Conservation (phyloP, 2,113 vertebrate species). For the Poeciliopsis prolifica region DNA sequence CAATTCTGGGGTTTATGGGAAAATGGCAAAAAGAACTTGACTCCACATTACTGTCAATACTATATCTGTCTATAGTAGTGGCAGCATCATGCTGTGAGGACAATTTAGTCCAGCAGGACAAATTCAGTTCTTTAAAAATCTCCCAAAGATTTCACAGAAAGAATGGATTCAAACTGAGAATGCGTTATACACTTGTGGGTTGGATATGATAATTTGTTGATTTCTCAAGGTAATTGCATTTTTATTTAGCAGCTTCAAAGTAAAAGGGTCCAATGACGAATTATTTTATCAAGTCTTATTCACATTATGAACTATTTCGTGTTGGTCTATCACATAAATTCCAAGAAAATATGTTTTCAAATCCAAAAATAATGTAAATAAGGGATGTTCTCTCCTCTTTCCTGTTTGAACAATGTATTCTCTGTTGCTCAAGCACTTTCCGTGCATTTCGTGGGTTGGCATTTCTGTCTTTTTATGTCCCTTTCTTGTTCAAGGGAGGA, state of each 20-base stretch:
- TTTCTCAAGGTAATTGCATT: neutral
- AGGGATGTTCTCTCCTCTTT: too few relatives aligned
- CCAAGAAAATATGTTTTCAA: neutral
- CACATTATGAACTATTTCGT: neutral
- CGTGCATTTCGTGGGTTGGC: slow-evolving; percentile 36
- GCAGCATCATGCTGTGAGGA: neutral
- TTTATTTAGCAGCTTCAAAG: neutral
- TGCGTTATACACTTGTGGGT: too few relatives aligned
- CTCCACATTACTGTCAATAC: neutral
- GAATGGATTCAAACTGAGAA: too few relatives aligned
- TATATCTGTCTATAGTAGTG: neutral
- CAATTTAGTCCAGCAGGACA: neutral
- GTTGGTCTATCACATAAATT: neutral
- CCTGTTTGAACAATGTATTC: neutral
- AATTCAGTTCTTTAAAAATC: too few relatives aligned
- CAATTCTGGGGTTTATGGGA: neutral
- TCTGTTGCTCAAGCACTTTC: slow-evolving; percentile 15
- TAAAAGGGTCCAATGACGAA: neutral
- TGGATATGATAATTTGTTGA: neutral
- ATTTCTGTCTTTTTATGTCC: slow-evolving; percentile 60
- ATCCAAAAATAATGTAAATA: neutral
- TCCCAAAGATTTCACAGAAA: too few relatives aligned
- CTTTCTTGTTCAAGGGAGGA: slow-evolving; percentile 64
- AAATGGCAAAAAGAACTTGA: neutral
- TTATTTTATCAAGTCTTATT: neutral